Evolutionary conservation across 1,140 invertebrate species (phyloP), one percentile per base, ranked within the genome.

Genomic region (Mya arenaria): DNA sequence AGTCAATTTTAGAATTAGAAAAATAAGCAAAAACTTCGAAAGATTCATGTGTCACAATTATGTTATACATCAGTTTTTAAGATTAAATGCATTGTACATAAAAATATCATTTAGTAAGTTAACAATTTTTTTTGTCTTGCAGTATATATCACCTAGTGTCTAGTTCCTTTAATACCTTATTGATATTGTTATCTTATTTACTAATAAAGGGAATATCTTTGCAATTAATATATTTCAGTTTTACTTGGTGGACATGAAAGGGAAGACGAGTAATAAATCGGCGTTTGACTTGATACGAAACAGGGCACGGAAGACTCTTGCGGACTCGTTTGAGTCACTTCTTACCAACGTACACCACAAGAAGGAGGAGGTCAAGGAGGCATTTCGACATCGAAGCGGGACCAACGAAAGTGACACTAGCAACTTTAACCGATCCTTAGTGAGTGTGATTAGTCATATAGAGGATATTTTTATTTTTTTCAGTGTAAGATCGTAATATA

Each of bases 261-360:
- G 78, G 5, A 71, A 83, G 78, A 19, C 86, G 80, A 56, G 62
- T 72, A 69, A 41, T 65, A 75, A 77, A 55, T 79, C 84, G 56
- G 55, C 86, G 32, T 87, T 93, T 58, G 92, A 93, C 73, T 85
- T 83, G 37, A 86, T 94, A 10, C 88, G 86, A 52, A 89, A 90
- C 78, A 92, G 91, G 84, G 93, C 93, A 34, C 92, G 91, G 85
- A 93, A 93, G 78, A 93, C 92, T 60, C 81, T 94, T 10, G 89
- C 93, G 17, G 91, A 74, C 77, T 93, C 93, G 4, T 93, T 94
- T 89, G 93, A 94, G 85, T 91, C 88, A 56, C 69, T 90, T 10
- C 77, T 94, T 39, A 78, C 88, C 19, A 91, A 91, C 87, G 32
- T 81, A 19, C 44, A 72, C 34, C 60, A 66, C 28, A 86, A 85